phyloP scores from a whole-genome alignment of 2,797 vertebrate species.

The Loriculus beryllinus region DNA sequence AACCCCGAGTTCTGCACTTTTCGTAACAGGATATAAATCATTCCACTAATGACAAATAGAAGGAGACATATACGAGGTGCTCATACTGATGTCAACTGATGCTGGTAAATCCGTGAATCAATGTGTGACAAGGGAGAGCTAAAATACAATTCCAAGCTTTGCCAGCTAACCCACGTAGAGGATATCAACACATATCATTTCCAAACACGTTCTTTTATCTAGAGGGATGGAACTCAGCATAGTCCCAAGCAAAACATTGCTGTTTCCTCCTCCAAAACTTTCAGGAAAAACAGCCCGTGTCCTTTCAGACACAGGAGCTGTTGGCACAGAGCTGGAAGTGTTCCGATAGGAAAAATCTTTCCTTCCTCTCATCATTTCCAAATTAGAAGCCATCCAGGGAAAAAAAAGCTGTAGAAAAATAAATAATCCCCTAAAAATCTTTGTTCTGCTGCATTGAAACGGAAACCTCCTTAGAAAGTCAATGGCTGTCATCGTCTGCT shows the following conservation, averaged over 20 bases:
- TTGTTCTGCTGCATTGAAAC: background rate
- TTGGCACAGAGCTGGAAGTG: background rate
- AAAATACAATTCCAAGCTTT: background rate
- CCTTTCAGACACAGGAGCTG: background rate
- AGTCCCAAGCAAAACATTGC: constrained; percentile 16
- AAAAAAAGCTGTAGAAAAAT: background rate
- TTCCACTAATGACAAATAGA: constrained; percentile 30
- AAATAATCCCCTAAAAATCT: background rate
- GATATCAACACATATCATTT: background rate
- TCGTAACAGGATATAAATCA: constrained; percentile 68
- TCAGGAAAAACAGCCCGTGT: constrained; percentile 39
- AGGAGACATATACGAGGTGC: constrained; percentile 32
- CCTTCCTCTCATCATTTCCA: background rate
- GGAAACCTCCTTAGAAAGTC: constrained; percentile 12
- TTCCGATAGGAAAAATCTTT: background rate
- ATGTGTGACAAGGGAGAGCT: constrained; percentile 59
- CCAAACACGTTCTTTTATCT: constrained; percentile 43
- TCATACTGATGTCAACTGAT: constrained; percentile 76
- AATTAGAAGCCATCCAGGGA: background rate
- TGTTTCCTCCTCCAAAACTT: constrained; percentile 52
- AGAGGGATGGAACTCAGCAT: background rate
- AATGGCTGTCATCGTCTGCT: background rate
- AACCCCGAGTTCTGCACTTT: constrained; percentile 9
- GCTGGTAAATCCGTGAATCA: constrained; percentile 72
- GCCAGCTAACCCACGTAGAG: background rate